Percentiles rank a stretch among this genome's conserved stretches.
phyloP scores from a whole-genome alignment of 2,113 vertebrate genomes.

The Gorsachius goisagi region DNA sequence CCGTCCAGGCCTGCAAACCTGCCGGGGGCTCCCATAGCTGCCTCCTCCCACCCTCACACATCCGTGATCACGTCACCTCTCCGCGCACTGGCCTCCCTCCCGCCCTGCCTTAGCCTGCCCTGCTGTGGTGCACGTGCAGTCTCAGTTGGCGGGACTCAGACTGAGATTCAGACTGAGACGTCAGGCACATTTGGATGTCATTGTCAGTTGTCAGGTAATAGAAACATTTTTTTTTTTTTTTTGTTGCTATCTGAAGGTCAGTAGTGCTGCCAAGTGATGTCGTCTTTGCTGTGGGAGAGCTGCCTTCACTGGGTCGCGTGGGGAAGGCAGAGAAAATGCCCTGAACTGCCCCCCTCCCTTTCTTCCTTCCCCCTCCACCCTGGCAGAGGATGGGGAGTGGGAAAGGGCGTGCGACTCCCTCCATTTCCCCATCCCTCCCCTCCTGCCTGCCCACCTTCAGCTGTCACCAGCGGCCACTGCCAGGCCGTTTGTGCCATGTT shows the following conservation, averaged over 20 bases:
- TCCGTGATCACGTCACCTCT: conserved; percentile 82
- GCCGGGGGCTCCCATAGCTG: conserved; percentile 82
- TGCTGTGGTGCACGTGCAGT: conserved; percentile 78
- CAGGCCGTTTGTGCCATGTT: background rate
- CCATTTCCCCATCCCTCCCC: background rate
- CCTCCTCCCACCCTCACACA: conserved; percentile 83
- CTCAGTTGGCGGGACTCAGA: conserved; percentile 80
- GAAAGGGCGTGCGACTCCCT: background rate
- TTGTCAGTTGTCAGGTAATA: conserved; percentile 85
- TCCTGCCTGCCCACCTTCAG: background rate
- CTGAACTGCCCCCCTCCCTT: background rate
- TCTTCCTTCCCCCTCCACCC: background rate
- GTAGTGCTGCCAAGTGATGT: conserved; percentile 61
- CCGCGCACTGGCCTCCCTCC: conserved; percentile 79
- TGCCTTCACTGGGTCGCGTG: conserved; percentile 7
- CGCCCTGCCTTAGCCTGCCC: conserved; percentile 82
- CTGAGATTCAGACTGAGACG: conserved; percentile 82
- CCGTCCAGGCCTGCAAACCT: conserved; percentile 85
- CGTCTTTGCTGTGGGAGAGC: conserved; percentile 53
- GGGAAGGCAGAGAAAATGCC: conserved; percentile 22
- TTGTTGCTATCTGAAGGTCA: conserved; percentile 70
- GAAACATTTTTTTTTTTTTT: conserved; percentile 65
- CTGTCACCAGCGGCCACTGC: background rate
- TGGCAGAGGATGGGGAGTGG: background rate
- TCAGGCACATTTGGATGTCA: conserved; percentile 82